A percentile compares a stretch with the other conserved stretches of the same genome.
phyloP scores from a whole-genome alignment of 2,888 invertebrate genomes.

The Papilio protenor region DNA sequence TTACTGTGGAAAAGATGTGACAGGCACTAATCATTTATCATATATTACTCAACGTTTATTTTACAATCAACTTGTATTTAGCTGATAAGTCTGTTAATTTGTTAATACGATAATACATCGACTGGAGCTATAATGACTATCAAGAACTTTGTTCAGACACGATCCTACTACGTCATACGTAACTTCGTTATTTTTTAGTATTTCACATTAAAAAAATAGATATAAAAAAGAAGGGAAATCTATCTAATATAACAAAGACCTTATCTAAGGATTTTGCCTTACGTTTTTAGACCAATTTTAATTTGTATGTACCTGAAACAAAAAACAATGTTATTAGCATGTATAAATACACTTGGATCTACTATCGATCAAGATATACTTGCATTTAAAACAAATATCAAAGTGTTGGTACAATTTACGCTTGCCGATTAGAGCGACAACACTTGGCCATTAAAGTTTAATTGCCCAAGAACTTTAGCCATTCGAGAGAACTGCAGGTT shows the following conservation, averaged over 20 bases:
- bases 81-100: neutral
- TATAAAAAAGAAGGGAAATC: neutral
- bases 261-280: no score
- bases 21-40: neutral
- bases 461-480: slow-evolving; percentile 30
- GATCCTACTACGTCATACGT: neutral
- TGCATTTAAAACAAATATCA: slow-evolving; percentile 15
- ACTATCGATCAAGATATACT: neutral
- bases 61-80: neutral
- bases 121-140: slow-evolving; percentile 23
- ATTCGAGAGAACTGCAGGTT: slow-evolving; percentile 10
- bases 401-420: neutral
- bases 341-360: neutral
- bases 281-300: neutral
- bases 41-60: neutral
- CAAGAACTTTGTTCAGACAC: neutral
- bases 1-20: neutral
- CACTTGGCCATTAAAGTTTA: slow-evolving; percentile 33
- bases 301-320: neutral
- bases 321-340: neutral
- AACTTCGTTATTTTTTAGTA: neutral
- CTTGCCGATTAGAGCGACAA: slow-evolving; percentile 26
- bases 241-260: neutral
- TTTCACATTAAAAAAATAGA: no score
- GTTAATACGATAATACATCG: neutral